Evolutionary conservation across 2,888 invertebrate genomes (phyloP).

Genomic region (Ecliptopera silaceata): DNA sequence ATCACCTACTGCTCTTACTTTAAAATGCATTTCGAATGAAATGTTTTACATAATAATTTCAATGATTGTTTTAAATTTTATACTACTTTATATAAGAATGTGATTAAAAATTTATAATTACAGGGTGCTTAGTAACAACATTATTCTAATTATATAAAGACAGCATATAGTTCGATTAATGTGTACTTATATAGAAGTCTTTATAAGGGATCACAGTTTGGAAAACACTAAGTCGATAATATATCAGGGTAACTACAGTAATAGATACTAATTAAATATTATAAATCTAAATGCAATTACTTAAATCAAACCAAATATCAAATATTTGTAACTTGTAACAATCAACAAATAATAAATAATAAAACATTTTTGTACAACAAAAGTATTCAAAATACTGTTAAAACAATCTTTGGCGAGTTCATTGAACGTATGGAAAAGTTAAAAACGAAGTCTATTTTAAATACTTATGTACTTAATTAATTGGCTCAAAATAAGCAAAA

Average conservation of each 20-base stretch:
- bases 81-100: conserved; percentile 7
- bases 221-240: conserved; percentile 76
- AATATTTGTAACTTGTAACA: conserved; percentile 1
- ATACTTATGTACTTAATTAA: neutral
- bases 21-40: conserved; percentile 4
- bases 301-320: conserved; percentile 7
- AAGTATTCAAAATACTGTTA: conserved; percentile 7
- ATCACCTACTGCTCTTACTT: conserved; percentile 37
- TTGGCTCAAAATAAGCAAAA: neutral
- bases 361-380: conserved; percentile 1
- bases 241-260: conserved; percentile 35
- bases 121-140: conserved; percentile 38
- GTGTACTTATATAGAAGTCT: conserved; percentile 80
- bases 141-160: conserved; percentile 42
- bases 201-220: conserved; percentile 82
- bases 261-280: too few relatives aligned
- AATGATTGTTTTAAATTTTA: neutral
- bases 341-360: neutral
- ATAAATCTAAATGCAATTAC: conserved; percentile 22
- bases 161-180: conserved; percentile 48
- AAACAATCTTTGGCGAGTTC: conserved; percentile 15
- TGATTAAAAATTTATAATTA: conserved; percentile 24
- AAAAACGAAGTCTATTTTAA: neutral
- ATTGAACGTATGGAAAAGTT: conserved; percentile 3
- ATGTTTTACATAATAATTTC: neutral